phyloP scores from a whole-genome alignment of 2,888 invertebrate species.

The Lasioglossum figueresi region DNA sequence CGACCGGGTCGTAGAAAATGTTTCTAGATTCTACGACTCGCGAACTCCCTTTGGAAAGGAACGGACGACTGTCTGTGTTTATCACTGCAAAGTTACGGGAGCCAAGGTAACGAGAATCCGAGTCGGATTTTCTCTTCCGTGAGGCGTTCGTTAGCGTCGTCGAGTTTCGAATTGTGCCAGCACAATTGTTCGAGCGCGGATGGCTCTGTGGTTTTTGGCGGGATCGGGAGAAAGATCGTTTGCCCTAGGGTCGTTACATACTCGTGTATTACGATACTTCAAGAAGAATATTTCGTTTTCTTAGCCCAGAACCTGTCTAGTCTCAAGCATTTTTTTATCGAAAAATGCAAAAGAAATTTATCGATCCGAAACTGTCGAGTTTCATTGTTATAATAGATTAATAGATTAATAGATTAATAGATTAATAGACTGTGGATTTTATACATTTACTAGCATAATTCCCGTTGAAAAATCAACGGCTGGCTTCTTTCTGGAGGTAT shows the following conservation, averaged over 20 bases:
- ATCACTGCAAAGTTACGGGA: conserved; percentile 48
- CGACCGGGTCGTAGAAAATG: conserved; percentile 37
- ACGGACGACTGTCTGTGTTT: conserved; percentile 30
- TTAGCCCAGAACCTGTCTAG: background rate
- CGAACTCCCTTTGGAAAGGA: conserved; percentile 33
- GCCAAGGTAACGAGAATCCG: conserved; percentile 45
- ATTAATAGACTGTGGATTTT: too few relatives aligned
- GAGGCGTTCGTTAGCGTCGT: conserved; percentile 29
- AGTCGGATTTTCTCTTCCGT: conserved; percentile 25
- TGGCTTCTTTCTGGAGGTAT: too few relatives aligned
- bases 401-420: too few relatives aligned
- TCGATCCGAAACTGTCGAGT: background rate
- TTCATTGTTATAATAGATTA: too few relatives aligned
- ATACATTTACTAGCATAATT: too few relatives aligned
- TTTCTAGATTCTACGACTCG: conserved; percentile 38
- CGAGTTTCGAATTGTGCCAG: conserved; percentile 16
- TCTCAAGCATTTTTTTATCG: background rate
- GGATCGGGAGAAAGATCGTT: conserved; percentile 6
- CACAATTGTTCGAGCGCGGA: conserved; percentile 17
- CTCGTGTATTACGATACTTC: background rate
- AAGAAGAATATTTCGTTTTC: background rate
- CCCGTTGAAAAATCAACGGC: too few relatives aligned
- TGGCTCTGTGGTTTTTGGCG: conserved; percentile 12
- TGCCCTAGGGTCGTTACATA: background rate
- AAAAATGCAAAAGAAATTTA: background rate